Evolutionary conservation across 2,888 invertebrate species (phyloP).

Genomic region (Epistrophella euchroma): DNA sequence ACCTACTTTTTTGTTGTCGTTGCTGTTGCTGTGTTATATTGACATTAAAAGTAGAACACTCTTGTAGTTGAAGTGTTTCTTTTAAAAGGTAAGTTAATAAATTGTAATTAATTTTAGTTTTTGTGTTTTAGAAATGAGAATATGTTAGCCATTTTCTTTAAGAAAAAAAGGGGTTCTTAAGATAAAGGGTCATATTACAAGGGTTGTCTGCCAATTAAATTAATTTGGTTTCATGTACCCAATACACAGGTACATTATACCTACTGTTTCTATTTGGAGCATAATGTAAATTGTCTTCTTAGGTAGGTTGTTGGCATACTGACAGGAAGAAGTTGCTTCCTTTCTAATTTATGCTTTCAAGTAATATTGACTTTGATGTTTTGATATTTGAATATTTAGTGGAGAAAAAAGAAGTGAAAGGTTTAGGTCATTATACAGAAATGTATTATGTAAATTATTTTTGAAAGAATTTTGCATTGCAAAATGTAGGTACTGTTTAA

Average conservation of each 20-base stretch:
- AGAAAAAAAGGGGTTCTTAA: background rate
- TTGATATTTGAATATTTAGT: slow-evolving; percentile 26
- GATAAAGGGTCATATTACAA: background rate
- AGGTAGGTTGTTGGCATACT: background rate
- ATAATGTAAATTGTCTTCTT: background rate
- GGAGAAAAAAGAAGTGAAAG: background rate
- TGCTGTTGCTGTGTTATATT: slow-evolving; percentile 13
- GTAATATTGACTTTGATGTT: slow-evolving; percentile 60
- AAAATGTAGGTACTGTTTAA: background rate
- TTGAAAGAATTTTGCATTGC: too few relatives aligned
- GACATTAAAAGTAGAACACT: slow-evolving; percentile 48
- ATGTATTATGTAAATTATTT: background rate
- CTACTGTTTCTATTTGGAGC: background rate
- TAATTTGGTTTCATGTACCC: too few relatives aligned
- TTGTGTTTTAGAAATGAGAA: background rate
- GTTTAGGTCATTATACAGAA: background rate
- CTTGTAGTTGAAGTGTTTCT: slow-evolving; percentile 50
- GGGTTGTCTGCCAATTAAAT: background rate
- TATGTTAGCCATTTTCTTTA: background rate
- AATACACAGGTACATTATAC: too few relatives aligned
- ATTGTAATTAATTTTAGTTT: slow-evolving; percentile 45
- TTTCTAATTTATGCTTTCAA: slow-evolving; percentile 59
- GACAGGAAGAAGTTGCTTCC: slow-evolving; percentile 48
- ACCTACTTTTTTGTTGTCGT: slow-evolving; percentile 35
- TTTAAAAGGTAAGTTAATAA: slow-evolving; percentile 60